phyloP scores from a whole-genome alignment of 2,888 invertebrate genomes.

The Heliconius hortense region DNA sequence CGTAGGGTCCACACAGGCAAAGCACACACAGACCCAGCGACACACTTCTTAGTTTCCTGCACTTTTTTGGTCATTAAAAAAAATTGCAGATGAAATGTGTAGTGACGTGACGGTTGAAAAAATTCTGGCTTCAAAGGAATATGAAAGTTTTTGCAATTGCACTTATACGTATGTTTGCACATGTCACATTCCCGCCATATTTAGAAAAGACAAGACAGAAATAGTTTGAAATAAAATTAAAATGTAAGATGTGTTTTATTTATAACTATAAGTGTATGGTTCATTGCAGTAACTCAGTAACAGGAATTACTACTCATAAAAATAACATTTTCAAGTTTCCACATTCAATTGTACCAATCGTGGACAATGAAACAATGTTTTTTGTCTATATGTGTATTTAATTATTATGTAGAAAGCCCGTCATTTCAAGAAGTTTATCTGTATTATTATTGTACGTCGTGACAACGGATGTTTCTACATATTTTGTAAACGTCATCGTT shows the following conservation, averaged over 20 bases:
- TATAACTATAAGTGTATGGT: background rate
- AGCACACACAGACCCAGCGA: conserved; percentile 43
- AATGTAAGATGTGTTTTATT: background rate
- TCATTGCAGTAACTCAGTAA: background rate
- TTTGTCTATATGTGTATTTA: background rate
- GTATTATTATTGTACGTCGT: too few relatives aligned
- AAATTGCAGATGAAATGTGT: conserved; percentile 20
- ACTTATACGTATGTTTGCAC: background rate
- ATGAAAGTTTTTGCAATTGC: background rate
- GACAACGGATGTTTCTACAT: conserved; percentile 1
- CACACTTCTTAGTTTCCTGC: conserved; percentile 40
- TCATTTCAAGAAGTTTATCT: too few relatives aligned
- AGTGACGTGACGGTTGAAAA: conserved; percentile 1
- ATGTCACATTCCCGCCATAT: background rate
- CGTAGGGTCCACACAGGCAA: conserved; percentile 36
- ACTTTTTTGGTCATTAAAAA: conserved; percentile 37
- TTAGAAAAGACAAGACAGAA: background rate
- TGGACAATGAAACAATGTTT: background rate
- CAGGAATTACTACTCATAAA: background rate
- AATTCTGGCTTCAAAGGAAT: conserved; percentile 1
- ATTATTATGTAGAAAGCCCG: background rate
- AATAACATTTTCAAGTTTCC: too few relatives aligned
- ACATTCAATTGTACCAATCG: too few relatives aligned
- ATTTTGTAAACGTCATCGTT: background rate
- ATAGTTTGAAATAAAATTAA: background rate